A percentile compares a stretch with the other conserved stretches of the same genome.
Conservation (phyloP, 1,140 invertebrate species). For the Zaprionus lachaisei region DNA sequence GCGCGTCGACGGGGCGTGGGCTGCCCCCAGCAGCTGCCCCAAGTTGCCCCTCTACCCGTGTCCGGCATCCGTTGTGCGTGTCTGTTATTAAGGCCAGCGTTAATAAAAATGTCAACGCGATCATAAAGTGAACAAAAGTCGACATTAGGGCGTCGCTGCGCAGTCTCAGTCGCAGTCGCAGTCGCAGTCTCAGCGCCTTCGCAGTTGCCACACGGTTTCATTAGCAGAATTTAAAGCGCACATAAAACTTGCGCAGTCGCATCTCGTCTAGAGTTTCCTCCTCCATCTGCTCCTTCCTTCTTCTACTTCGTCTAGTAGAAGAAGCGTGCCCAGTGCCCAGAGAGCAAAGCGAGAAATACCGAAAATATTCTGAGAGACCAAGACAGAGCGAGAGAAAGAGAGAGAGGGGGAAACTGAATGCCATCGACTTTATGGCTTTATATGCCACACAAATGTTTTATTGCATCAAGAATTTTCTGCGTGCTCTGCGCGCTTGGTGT, state of each 20-base stretch:
- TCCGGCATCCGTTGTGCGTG: slow-evolving; percentile 31
- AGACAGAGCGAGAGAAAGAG: not conserved
- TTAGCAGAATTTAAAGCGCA: slow-evolving; percentile 68
- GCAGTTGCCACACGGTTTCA: slow-evolving; percentile 44
- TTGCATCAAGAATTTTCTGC: slow-evolving; percentile 7
- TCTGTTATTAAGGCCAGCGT: slow-evolving; percentile 59
- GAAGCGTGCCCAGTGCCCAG: slow-evolving; percentile 1
- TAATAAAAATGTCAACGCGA: slow-evolving; percentile 82
- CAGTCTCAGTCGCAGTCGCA: slow-evolving; percentile 12
- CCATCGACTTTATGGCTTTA: slow-evolving; percentile 45
- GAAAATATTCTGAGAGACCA: slow-evolving; percentile 10
- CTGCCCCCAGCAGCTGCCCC: not conserved
- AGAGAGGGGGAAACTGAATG: slow-evolving; percentile 17
- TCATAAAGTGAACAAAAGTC: slow-evolving; percentile 70
- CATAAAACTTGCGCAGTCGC: slow-evolving; percentile 62
- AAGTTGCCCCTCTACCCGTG: not conserved
- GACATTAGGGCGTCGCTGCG: slow-evolving; percentile 58
- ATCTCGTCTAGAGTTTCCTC: slow-evolving; percentile 51
- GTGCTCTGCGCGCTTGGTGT: slow-evolving; percentile 43
- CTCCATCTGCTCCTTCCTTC: not conserved
- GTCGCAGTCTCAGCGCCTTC: slow-evolving; percentile 2
- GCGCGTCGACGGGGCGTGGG: slow-evolving; percentile 9
- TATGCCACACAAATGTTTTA: slow-evolving; percentile 43
- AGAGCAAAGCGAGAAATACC: slow-evolving; percentile 29
- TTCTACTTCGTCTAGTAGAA: not conserved